phyloP scores from a whole-genome alignment of 1,140 invertebrate species.

The Telenomus remus region DNA sequence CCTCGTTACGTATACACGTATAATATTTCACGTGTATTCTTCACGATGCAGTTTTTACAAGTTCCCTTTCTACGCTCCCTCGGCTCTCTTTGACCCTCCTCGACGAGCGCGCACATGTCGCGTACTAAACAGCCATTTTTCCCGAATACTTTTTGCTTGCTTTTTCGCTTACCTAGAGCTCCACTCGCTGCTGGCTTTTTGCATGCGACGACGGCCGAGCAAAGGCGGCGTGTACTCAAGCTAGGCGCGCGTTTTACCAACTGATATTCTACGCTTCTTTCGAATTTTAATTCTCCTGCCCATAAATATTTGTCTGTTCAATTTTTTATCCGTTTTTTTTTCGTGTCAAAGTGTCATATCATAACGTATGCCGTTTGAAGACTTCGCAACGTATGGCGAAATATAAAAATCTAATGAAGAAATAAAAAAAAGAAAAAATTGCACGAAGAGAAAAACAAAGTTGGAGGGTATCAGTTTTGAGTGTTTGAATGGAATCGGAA shows the following conservation, averaged over 20 bases:
- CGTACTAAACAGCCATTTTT: constrained; percentile 53
- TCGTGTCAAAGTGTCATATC: too few species aligned
- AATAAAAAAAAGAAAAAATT: too few species aligned
- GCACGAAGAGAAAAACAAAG: too few species aligned
- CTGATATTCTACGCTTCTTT: constrained; percentile 46
- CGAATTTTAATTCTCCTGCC: constrained; percentile 40
- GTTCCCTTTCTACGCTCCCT: constrained; percentile 50
- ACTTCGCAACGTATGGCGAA: too few species aligned
- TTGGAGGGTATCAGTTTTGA: too few species aligned
- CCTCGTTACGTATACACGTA: constrained; percentile 60
- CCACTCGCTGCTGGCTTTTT: constrained; percentile 35
- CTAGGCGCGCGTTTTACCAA: constrained; percentile 26
- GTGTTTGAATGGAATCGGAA: neutral
- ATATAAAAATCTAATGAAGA: too few species aligned
- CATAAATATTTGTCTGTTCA: constrained; percentile 41
- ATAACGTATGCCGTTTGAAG: too few species aligned
- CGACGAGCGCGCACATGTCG: constrained; percentile 51
- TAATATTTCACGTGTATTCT: constrained; percentile 61
- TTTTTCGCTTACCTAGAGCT: constrained; percentile 13
- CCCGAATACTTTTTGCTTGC: constrained; percentile 43
- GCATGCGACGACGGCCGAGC: too few species aligned
- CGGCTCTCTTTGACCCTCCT: constrained; percentile 48
- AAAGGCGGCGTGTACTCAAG: too few species aligned
- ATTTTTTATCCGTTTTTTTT: constrained; percentile 12
- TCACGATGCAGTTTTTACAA: constrained; percentile 56